A percentile compares a stretch with the other conserved stretches of the same genome.
Conservation (phyloP, 2,888 invertebrate species). For the Eupithecia exiguata region DNA sequence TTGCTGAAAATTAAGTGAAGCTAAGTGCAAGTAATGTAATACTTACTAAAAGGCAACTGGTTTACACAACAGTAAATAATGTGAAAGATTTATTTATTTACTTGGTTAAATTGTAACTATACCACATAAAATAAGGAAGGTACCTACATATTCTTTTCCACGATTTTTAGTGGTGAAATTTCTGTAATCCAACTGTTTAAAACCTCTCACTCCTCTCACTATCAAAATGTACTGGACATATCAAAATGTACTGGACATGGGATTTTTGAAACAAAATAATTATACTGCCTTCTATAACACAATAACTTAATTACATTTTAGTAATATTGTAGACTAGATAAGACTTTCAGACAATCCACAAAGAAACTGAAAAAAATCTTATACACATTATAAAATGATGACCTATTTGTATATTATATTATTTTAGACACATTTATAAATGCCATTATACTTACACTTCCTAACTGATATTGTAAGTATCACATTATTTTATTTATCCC, state of each 20-base stretch:
- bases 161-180: not conserved
- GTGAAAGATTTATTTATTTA: not conserved
- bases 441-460: conserved; percentile 51
- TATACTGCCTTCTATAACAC: not conserved
- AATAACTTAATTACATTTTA: not conserved
- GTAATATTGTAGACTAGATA: conserved; percentile 59
- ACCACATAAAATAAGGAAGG: too few relatives aligned
- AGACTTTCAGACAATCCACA: conserved; percentile 50
- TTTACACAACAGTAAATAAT: conserved; percentile 38
- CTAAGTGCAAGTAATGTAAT: conserved; percentile 48
- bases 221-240: not conserved
- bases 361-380: conserved; percentile 29
- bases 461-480: conserved; percentile 54
- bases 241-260: too few relatives aligned
- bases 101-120: not conserved
- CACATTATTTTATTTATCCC: conserved; percentile 49
- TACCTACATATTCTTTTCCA: too few relatives aligned
- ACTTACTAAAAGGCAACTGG: conserved; percentile 69
- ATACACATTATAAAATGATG: not conserved
- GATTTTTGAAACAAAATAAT: not conserved
- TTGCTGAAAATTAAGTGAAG: conserved; percentile 44
- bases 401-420: conserved; percentile 25
- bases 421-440: conserved; percentile 32
- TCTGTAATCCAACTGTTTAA: not conserved
- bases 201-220: not conserved